A percentile compares a stretch with the other conserved stretches of the same genome.
phyloP scores from a whole-genome alignment of 2,797 vertebrate genomes.

The Danio aesculapii region DNA sequence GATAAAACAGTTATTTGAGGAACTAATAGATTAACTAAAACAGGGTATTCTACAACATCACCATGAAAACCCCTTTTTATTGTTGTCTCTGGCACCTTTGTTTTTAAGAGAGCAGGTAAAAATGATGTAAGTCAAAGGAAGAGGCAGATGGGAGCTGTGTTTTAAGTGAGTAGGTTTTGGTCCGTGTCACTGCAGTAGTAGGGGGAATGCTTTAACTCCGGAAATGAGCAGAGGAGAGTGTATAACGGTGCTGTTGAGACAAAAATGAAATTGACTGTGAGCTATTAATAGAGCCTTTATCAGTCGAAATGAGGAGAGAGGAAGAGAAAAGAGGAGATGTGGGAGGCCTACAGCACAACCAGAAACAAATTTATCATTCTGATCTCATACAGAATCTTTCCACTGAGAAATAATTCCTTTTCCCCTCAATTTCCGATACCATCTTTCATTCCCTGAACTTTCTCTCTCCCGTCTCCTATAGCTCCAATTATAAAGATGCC shows the following conservation, averaged over 20 bases:
- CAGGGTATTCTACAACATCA: too few species aligned
- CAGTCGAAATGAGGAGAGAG: constrained; percentile 6
- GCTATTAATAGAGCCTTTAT: constrained; percentile 52
- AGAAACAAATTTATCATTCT: constrained; percentile 35
- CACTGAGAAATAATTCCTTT: constrained; percentile 10
- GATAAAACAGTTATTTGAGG: too few species aligned
- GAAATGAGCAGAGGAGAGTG: constrained; percentile 43
- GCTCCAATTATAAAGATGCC: constrained; percentile 79
- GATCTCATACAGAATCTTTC: constrained; percentile 33
- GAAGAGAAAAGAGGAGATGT: constrained; percentile 26
- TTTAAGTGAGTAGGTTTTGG: constrained; percentile 29
- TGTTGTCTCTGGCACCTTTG: too few species aligned
- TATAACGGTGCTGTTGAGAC: constrained; percentile 32
- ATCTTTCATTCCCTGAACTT: constrained; percentile 19
- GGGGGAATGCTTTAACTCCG: constrained; percentile 25
- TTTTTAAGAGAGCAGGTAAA: too few species aligned
- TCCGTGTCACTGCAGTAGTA: constrained; percentile 35
- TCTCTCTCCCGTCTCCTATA: constrained; percentile 42
- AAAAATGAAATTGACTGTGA: constrained; percentile 55
- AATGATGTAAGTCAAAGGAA: not conserved
- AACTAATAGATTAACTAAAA: too few species aligned
- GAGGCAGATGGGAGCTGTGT: constrained; percentile 3
- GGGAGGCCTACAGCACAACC: constrained; percentile 29
- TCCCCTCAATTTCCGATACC: not conserved
- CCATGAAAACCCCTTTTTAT: too few species aligned